phyloP scores from a whole-genome alignment of 2,113 vertebrate species.

The Macrotus californicus region DNA sequence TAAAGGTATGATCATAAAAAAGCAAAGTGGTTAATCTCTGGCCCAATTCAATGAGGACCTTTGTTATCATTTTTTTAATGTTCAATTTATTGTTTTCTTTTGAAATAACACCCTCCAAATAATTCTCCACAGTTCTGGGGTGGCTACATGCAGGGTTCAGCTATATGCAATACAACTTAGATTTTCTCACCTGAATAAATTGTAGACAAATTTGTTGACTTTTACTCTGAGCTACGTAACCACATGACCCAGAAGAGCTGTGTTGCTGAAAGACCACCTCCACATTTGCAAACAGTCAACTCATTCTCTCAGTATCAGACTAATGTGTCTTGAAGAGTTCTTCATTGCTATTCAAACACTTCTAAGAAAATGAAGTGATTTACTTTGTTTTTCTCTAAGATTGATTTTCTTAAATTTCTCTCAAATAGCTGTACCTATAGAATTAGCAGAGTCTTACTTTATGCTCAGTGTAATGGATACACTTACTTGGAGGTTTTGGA shows the following conservation, averaged over 20 bases:
- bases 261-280: not conserved
- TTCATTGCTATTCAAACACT: not conserved
- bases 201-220: not conserved
- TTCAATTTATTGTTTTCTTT: not conserved
- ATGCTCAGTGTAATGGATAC: not conserved
- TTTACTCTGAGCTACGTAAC: not conserved
- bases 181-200: not conserved
- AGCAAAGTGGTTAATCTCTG: not conserved
- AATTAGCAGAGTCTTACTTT: not conserved
- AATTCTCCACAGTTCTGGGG: not conserved
- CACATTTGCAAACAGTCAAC: not conserved
- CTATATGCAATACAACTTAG: not conserved
- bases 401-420: conserved; percentile 28
- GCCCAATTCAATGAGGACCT: not conserved
- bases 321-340: not conserved
- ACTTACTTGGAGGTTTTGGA: not conserved
- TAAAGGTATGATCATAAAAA: not conserved
- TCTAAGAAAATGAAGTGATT: not conserved
- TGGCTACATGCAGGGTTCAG: not conserved
- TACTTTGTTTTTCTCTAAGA: not conserved
- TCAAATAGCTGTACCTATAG: not conserved
- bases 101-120: not conserved
- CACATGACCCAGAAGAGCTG: not conserved
- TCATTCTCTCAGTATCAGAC: not conserved
- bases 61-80: not conserved